Base-by-base conservation (phyloP, 2,113 vertebrate species). In the Rallus limicola region DNA sequence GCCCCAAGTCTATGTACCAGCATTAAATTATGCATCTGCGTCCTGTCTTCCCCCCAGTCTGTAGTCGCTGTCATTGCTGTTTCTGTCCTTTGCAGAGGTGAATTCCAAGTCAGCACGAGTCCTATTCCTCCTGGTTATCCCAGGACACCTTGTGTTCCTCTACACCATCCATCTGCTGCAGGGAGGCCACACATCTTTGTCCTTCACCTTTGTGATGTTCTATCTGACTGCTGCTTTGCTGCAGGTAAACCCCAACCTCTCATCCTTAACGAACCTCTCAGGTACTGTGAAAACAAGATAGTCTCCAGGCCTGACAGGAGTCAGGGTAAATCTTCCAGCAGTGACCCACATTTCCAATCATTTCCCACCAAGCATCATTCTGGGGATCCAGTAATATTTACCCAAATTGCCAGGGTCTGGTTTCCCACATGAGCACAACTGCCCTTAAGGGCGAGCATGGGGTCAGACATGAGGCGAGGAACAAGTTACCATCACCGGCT, bases 101-200 rank as follows among this genome's bases (percentile, higher is more conserved):
- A 99, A 99, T 96, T 99, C 99, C 31, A 98, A 97, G 80, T 99
- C 99, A 1, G 99, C 99, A 2, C 97, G 98, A 11, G 99, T 99
- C 50, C 98, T 99, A 82, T 98, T 99, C 93, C 94, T 98, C 62
- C 97, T 99, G 95, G 99, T 99, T 23, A 72, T 99, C 33, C 99
- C 99, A 0, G 99, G 99, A 63, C 99, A 99, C 81, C 97, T 99
- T 19, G 92, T 99, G 81, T 99, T 99, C 98, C 98, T 99, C 76
- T 99, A 98, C 64, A 96, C 98, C 95, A 99, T 99, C 96, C 98
- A 96, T 65, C 94, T 99, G 80, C 97, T 99, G 78, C 98, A 99
- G 74, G 98, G 98, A 36, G 98, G 98, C 3, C 98, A 98, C 26
- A 96, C 91, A 0, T 93, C 98, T 9, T 96, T 98, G 85, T 98